Conservation (phyloP, 2,888 invertebrate species). For the Erannis defoliaria region DNA sequence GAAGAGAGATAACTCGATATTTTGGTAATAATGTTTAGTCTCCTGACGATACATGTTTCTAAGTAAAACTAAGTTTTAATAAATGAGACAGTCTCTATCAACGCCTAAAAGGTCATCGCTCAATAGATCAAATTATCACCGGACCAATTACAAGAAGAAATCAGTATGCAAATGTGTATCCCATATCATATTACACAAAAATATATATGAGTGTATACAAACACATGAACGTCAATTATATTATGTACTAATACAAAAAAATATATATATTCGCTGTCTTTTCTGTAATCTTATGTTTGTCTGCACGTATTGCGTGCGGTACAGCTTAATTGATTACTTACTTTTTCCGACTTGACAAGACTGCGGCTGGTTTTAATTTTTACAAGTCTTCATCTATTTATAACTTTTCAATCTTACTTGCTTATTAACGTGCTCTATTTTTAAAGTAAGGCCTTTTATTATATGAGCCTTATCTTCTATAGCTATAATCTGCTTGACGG, state of each 20-base stretch:
- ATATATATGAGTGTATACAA: no score
- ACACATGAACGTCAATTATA: no score
- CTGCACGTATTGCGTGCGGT: conserved; percentile 17
- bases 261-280: not conserved
- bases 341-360: conserved; percentile 11
- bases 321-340: conserved; percentile 22
- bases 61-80: no score
- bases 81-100: no score
- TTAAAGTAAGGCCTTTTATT: not conserved
- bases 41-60: not conserved
- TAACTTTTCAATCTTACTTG: conserved; percentile 6
- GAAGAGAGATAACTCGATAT: conserved; percentile 1
- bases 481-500: not conserved
- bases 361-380: conserved; percentile 6
- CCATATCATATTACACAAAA: no score
- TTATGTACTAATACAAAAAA: no score
- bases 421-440: conserved; percentile 5
- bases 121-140: no score
- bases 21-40: not conserved
- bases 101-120: not conserved
- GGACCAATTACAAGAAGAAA: no score
- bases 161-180: no score
- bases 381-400: not conserved
- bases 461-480: no score
- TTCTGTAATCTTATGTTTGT: not conserved